Percentiles rank a stretch among this genome's conserved stretches.
Conservation (phyloP, 2,113 vertebrate genomes). For the Varanus komodoensis region DNA sequence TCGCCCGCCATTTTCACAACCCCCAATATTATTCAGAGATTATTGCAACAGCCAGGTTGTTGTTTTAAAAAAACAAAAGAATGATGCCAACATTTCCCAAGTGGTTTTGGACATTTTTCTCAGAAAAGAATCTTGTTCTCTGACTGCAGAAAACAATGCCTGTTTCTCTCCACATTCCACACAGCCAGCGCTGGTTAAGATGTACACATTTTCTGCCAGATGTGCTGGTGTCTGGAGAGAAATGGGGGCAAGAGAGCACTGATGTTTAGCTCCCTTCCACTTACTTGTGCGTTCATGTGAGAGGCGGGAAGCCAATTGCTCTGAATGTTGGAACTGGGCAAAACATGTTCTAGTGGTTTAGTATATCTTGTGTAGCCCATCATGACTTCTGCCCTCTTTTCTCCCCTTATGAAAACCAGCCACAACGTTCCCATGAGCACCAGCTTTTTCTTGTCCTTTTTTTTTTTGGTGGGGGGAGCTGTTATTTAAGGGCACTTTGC, state of each 20-base stretch:
- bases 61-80: background rate
- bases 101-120: background rate
- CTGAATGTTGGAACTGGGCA: background rate
- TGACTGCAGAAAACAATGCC: background rate
- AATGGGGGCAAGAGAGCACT: background rate
- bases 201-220: background rate
- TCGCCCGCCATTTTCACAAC: background rate
- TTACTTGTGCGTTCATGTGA: background rate
- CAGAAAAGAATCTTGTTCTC: background rate
- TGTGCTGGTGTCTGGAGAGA: background rate
- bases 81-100: background rate
- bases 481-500: constrained; percentile 7
- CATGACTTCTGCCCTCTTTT: background rate
- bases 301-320: background rate
- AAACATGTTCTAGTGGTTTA: background rate
- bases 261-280: background rate
- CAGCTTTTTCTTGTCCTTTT: background rate
- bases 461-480: background rate
- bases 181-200: background rate
- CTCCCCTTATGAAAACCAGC: background rate
- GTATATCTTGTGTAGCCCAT: background rate
- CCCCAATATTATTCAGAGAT: background rate
- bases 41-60: background rate
- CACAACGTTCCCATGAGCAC: background rate
- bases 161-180: background rate